These are phyloP conservation scores for Pterostichus niger DNA, from an alignment of 2,888 invertebrate genomes.

Conservation along the genomic window DNA sequence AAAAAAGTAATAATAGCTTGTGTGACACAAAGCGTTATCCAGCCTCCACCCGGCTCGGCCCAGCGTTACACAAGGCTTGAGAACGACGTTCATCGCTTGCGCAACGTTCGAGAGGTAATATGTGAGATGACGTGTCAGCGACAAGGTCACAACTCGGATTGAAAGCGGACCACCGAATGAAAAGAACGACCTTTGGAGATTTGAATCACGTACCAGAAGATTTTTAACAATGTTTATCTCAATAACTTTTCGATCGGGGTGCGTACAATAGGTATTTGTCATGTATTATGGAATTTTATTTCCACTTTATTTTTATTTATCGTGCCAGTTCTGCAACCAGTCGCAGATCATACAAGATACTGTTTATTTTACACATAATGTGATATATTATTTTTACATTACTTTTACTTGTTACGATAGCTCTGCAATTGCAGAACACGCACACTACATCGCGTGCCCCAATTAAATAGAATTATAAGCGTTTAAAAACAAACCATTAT, in stretches of 20 bases:
- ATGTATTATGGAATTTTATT: slow-evolving; percentile 6
- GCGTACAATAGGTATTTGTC: slow-evolving; percentile 4
- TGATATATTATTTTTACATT: no score
- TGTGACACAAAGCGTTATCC: slow-evolving; percentile 7
- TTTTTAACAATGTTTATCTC: slow-evolving; percentile 32
- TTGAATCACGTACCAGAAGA: slow-evolving; percentile 15
- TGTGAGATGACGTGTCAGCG: slow-evolving; percentile 28
- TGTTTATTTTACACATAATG: no score
- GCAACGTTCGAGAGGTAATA: slow-evolving; percentile 23
- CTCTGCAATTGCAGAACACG: no score
- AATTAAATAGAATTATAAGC: no score
- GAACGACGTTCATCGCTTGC: not conserved
- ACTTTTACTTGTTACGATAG: no score
- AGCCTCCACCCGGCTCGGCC: no score
- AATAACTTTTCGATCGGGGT: slow-evolving; percentile 22
- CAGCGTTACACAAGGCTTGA: not conserved
- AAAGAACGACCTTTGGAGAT: slow-evolving; percentile 38
- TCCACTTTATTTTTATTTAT: not conserved
- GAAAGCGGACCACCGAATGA: slow-evolving; percentile 1
- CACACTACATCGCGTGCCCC: no score
- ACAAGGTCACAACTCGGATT: not conserved
- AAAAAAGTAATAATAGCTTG: not conserved
- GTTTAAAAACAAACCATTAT: no score
- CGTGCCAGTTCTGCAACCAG: no score
- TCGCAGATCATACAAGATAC: no score